phyloP scores from a whole-genome alignment of 2,113 vertebrate genomes.

The Rostratula benghalensis region DNA sequence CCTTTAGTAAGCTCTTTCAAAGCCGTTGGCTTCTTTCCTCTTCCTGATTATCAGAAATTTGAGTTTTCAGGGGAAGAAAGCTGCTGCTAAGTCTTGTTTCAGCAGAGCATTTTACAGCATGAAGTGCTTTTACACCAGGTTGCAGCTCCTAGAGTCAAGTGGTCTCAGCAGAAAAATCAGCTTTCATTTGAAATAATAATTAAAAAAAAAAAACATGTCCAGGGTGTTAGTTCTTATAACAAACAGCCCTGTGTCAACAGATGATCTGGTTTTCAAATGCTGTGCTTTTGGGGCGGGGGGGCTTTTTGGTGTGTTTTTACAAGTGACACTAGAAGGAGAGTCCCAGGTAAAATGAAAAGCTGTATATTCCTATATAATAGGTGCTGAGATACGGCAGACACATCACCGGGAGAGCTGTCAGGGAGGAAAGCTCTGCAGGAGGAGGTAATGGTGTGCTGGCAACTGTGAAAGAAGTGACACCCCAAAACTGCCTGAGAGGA shows the following conservation, averaged over 20 bases:
- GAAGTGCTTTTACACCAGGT: neutral
- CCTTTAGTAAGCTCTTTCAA: neutral
- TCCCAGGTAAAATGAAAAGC: neutral
- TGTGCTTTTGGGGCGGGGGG: neutral
- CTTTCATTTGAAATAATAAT: neutral
- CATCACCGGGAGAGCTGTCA: neutral
- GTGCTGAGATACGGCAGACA: neutral
- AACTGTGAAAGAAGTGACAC: neutral
- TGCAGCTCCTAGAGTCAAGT: neutral
- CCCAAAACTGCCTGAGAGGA: neutral
- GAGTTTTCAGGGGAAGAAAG: neutral
- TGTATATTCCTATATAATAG: neutral
- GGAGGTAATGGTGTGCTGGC: neutral
- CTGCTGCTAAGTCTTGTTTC: neutral
- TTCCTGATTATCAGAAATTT: neutral
- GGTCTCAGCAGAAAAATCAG: neutral
- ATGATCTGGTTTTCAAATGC: neutral
- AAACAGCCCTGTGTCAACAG: neutral
- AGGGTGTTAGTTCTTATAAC: neutral
- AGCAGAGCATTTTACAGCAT: neutral
- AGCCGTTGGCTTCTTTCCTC: neutral
- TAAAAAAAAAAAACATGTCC: neutral
- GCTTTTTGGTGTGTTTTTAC: neutral
- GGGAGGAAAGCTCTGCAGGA: neutral
- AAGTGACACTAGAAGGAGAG: neutral